Conservation (phyloP, 2,888 invertebrate genomes). For the Phortica okadai region DNA sequence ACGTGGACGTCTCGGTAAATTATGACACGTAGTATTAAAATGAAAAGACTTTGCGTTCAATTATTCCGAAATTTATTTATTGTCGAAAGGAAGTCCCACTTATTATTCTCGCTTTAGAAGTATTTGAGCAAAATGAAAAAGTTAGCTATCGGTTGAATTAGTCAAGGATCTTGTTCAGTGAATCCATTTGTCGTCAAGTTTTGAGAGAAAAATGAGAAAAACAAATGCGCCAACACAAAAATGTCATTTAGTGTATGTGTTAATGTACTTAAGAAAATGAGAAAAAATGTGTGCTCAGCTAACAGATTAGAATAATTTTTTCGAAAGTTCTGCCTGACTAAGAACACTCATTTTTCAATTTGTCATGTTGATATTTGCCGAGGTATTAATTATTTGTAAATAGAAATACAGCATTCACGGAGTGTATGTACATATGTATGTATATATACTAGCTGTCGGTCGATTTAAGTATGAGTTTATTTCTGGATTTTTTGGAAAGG, state of each 20-base stretch:
- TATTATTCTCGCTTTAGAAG: too few species aligned
- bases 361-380: slow-evolving; percentile 72
- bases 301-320: slow-evolving; percentile 46
- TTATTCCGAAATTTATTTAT: too few species aligned
- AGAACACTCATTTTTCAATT: slow-evolving; percentile 72
- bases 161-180: not conserved
- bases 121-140: too few species aligned
- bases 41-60: too few species aligned
- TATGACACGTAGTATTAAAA: too few species aligned
- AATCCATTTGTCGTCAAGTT: not conserved
- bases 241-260: slow-evolving; percentile 71
- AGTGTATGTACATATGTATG: not conserved
- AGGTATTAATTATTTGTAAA: slow-evolving; percentile 60
- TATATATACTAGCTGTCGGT: too few species aligned
- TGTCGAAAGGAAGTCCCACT: too few species aligned
- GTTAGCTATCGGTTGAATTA: not conserved
- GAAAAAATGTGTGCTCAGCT: slow-evolving; percentile 4
- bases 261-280: slow-evolving; percentile 53
- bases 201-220: slow-evolving; percentile 57
- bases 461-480: not conserved
- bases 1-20: slow-evolving; percentile 65
- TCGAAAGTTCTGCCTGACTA: slow-evolving; percentile 55
- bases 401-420: too few species aligned
- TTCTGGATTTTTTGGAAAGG: too few species aligned
- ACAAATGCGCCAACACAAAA: slow-evolving; percentile 72